Conservation (phyloP, 1,140 invertebrate genomes). For the Macrotrachela quadricornifera region DNA sequence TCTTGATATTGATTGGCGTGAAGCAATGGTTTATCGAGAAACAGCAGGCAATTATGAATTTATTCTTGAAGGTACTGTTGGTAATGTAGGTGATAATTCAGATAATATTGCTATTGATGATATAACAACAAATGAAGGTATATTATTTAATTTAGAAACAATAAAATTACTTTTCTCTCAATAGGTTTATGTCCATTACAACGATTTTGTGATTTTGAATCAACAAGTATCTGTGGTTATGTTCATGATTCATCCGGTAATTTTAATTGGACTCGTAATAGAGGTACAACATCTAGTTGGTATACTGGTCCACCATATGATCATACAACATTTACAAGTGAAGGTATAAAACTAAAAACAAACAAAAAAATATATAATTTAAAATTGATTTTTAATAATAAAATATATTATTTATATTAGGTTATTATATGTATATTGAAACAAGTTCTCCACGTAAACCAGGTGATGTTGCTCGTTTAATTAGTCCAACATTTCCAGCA, state of each 20-base stretch:
- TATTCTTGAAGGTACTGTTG: constrained; percentile 7
- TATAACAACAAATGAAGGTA: background rate
- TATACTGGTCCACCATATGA: constrained; percentile 11
- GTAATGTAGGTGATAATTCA: background rate
- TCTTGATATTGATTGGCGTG: constrained; percentile 3
- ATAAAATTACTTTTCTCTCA: too few relatives aligned
- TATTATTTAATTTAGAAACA: too few relatives aligned
- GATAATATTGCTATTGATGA: constrained; percentile 7
- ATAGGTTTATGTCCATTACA: background rate
- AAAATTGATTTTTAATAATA: background rate
- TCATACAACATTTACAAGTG: background rate
- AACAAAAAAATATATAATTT: too few relatives aligned
- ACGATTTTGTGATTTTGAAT: constrained; percentile 6
- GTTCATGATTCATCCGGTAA: constrained; percentile 18
- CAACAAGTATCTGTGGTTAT: constrained; percentile 14
- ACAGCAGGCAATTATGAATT: constrained; percentile 1
- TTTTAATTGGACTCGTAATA: constrained; percentile 21
- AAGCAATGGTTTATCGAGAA: constrained; percentile 3
- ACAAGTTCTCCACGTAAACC: background rate
- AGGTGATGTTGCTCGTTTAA: constrained; percentile 1
- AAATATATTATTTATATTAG: background rate
- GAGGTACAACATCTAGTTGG: constrained; percentile 9
- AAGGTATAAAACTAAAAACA: too few relatives aligned
- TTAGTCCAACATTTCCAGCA: background rate
- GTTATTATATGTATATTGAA: constrained; percentile 7